Evolutionary conservation across 2,797 vertebrate species (phyloP).

Genomic region (Meda fulgida): DNA sequence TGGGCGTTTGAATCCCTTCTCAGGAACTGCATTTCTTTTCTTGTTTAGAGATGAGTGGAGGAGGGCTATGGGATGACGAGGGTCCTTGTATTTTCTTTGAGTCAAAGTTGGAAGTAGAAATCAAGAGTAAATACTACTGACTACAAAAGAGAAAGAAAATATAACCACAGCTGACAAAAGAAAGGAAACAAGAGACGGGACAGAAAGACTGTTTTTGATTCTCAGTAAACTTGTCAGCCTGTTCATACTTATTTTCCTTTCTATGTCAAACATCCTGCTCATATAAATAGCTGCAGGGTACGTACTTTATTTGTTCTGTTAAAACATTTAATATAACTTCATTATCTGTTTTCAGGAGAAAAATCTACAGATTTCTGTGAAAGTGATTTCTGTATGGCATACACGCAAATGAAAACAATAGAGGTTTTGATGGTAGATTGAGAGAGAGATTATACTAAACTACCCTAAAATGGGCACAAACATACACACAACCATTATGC

Average conservation of each 20-base stretch:
- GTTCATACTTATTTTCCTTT: slow-evolving; percentile 35
- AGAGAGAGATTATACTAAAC: not conserved
- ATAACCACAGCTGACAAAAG: slow-evolving; percentile 37
- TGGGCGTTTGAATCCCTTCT: slow-evolving; percentile 9
- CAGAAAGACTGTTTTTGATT: slow-evolving; percentile 16
- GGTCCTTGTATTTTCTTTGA: slow-evolving; percentile 5
- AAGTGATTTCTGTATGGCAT: not conserved
- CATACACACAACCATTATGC: not conserved
- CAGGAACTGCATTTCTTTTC: slow-evolving; percentile 41
- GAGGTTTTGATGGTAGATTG: slow-evolving; percentile 27
- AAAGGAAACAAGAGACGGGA: slow-evolving; percentile 20
- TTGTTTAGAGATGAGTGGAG: slow-evolving; percentile 18
- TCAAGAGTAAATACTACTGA: slow-evolving; percentile 14
- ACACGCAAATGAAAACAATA: not conserved
- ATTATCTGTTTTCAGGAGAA: slow-evolving; percentile 6
- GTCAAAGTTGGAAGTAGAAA: slow-evolving; percentile 15
- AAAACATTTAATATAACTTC: slow-evolving; percentile 13
- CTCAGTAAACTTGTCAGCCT: slow-evolving; percentile 29
- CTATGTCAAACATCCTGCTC: slow-evolving; percentile 21
- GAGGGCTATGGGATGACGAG: slow-evolving; percentile 16
- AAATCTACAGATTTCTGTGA: not conserved
- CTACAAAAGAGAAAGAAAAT: slow-evolving; percentile 25
- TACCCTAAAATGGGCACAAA: not conserved
- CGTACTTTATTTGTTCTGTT: not conserved
- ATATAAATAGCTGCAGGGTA: slow-evolving; percentile 31